phyloP scores from a whole-genome alignment of 2,797 vertebrate species.

The Valencia hispanica region DNA sequence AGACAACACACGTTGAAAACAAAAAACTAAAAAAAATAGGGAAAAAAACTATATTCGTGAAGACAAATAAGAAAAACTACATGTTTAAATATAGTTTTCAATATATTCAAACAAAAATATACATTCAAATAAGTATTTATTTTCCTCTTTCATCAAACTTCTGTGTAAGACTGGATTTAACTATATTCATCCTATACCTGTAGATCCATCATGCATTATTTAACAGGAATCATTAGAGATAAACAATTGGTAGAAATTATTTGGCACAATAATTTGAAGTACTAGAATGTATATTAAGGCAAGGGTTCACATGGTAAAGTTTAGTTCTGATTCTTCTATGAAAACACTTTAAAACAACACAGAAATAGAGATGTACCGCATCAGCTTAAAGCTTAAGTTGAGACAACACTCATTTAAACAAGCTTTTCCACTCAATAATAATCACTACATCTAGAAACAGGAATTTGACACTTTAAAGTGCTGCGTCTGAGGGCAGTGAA shows the following conservation, averaged over 20 bases:
- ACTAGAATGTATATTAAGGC: constrained; percentile 36
- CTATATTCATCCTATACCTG: neutral
- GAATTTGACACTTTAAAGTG: neutral
- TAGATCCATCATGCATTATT: constrained; percentile 9
- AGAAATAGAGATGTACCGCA: neutral
- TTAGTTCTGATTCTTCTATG: neutral
- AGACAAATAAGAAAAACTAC: neutral
- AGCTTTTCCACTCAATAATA: neutral
- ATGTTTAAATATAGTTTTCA: neutral
- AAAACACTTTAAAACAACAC: constrained; percentile 1
- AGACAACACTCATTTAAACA: neutral
- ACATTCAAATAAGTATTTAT: no score
- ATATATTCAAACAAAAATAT: no score
- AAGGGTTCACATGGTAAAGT: neutral
- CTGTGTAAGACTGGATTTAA: constrained; percentile 8
- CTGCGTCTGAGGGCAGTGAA: constrained; percentile 38
- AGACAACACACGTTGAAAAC: neutral
- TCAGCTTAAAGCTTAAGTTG: neutral
- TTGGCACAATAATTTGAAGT: constrained; percentile 10
- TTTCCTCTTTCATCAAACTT: neutral
- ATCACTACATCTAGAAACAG: neutral
- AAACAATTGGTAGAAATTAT: constrained; percentile 2
- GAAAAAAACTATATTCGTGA: neutral
- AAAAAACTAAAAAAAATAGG: neutral
- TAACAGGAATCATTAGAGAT: neutral